Evolutionary conservation across 2,797 vertebrate species (phyloP), one percentile per base, ranked within the genome.

Genomic region (Okamejei kenojei): DNA sequence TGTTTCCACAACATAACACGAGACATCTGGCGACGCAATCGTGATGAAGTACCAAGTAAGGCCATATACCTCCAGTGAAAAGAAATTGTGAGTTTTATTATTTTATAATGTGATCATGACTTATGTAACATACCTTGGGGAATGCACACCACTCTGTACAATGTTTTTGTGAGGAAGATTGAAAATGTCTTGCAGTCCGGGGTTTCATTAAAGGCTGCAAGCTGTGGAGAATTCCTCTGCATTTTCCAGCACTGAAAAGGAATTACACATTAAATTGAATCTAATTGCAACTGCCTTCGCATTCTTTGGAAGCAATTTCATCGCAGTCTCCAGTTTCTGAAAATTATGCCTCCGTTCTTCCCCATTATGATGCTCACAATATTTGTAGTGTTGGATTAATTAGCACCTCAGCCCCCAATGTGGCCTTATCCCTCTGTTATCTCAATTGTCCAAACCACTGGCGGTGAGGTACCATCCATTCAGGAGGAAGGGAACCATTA

Each of bases 61-160:
- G 26, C 26, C 45, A 93, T 29, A 29, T 77, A 78, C 29, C 45
- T 65, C 54, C 6, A 61, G 54, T 65, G 63, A 93, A 93, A 54
- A 63, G 54, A 93, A 82, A 65, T 71, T 79, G 93, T 90, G 93
- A 94, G 93, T 91, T 81, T 77, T 94, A 81, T 93, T 93, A 93
- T 93, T 94, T 88, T 93, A 38, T 93, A 94, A 93, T 93, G 93
- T 79, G 93, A 94, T 93, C 93, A 93, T 93, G 80, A 90, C 93
- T 73, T 73, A 93, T 93, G 93, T 88, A 94, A 93, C 92, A 80
- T 93, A 68, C 88, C 86, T 93, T 92, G 90, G 58, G 35, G 92
- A 65, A 93, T 91, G 38, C 61, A 80, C 88, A 63, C 61, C 58
- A 73, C 80, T 93, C 91, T 93, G 90, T 94, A 93, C 91, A 68